A percentile compares a stretch with the other conserved stretches of the same genome.
Conservation (phyloP, 2,888 invertebrate species). For the Tipula lateralis region DNA sequence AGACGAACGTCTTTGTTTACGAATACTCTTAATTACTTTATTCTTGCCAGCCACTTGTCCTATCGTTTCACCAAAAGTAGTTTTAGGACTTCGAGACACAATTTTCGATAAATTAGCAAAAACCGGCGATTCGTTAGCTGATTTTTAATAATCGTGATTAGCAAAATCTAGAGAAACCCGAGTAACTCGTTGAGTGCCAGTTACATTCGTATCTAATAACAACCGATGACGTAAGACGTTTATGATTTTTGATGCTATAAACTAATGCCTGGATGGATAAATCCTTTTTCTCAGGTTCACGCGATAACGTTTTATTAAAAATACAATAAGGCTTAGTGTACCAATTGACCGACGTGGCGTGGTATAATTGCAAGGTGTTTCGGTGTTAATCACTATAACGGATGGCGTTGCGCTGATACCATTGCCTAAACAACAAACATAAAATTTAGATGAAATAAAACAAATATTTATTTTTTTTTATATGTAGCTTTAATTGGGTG, state of each 20-base stretch:
- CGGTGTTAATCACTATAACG: neutral
- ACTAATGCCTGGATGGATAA: neutral
- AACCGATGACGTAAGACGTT: neutral
- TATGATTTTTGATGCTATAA: neutral
- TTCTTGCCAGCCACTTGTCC: neutral
- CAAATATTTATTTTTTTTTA: neutral
- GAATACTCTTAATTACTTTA: conserved; percentile 34
- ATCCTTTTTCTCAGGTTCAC: neutral
- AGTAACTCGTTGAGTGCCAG: neutral
- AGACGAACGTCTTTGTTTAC: conserved; percentile 40
- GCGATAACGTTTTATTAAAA: neutral
- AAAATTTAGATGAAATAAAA: neutral
- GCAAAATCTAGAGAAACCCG: no score
- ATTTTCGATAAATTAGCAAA: neutral
- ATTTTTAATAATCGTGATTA: no score
- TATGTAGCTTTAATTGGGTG: no score
- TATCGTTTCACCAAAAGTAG: no score
- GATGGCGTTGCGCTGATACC: neutral
- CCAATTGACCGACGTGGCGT: neutral
- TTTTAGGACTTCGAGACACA: no score
- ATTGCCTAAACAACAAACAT: neutral
- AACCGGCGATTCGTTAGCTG: neutral
- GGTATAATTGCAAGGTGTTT: neutral
- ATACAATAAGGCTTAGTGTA: neutral
- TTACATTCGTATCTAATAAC: neutral